Base-by-base conservation (phyloP, 23 tunicate genomes). In the Styela clava region DNA sequence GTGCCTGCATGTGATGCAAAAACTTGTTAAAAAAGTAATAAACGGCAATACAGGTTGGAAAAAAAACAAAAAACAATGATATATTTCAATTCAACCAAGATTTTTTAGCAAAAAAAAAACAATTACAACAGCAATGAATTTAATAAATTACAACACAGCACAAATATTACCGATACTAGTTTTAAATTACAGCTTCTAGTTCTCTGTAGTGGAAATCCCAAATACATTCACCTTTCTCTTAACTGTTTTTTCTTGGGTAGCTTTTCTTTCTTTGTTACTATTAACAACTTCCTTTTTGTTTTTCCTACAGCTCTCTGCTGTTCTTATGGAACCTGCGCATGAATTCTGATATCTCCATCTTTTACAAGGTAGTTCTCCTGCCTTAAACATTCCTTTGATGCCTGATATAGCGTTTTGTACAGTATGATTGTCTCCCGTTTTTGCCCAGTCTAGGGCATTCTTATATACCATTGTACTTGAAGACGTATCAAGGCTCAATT, bases 301-400 rank as follows among this genome's bases (percentile, higher is more conserved):
- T 76, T 2, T 36, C 64, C 27, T 23, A 21, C 28, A 21, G 22
- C 22, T 64, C 12, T 35, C 73, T 0, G 74, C 25, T 19, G 28
- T 24, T 64, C 52, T 79, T 20, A 25, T 62, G 28, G 24, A 22
- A 22, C 33, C 31, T 68, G 30, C 30, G 33, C 77, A 61, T 20
- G 73, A 79, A 12, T n/a, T 76, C 52, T 74, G 68, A 25, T 81
- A 78, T 37, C 73, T 64, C 86, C 91, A 87, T 29, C 64, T 74
- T 37, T 87, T 82, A 32, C 86, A 33, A 24, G 91, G 91, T 33
- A 82, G 51, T 35, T 82, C 91, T 1, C 91, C 91, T 26, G 83
- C 27, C 24, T 82, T 52, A 51, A 81, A 87, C 78, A 82, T 63
- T 34, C 56, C 63, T 31, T 34, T 69, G 2, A 85, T 85, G 16